phyloP scores from a whole-genome alignment of 2,888 invertebrate genomes.

The Melinopterus prodromus region DNA sequence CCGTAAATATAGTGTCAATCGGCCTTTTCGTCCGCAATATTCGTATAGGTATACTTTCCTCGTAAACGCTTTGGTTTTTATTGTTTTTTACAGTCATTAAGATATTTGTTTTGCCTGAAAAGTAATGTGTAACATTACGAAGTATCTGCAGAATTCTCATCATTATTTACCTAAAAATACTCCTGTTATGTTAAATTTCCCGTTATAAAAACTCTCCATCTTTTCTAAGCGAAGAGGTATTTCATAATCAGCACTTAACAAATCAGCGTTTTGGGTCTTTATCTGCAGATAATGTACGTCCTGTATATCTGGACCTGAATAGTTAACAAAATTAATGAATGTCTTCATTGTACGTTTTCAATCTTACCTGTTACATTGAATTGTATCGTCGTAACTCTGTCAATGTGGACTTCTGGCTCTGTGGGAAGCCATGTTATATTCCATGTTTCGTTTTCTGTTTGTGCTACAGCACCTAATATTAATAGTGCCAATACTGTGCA shows the following conservation, averaged over 20 bases:
- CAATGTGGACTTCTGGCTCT: slow-evolving; percentile 50
- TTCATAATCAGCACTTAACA: slow-evolving; percentile 39
- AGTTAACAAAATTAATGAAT: not conserved
- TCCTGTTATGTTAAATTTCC: slow-evolving; percentile 54
- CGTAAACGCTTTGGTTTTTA: slow-evolving; percentile 8
- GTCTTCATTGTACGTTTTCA: not conserved
- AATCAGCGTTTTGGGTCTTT: slow-evolving; percentile 38
- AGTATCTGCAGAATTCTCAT: not conserved
- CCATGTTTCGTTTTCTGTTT: slow-evolving; percentile 49
- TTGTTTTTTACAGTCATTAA: slow-evolving; percentile 42
- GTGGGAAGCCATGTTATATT: slow-evolving; percentile 49
- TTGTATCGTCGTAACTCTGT: slow-evolving; percentile 47
- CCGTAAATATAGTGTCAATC: slow-evolving; percentile 78
- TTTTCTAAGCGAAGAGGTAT: slow-evolving; percentile 38
- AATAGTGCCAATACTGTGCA: slow-evolving; percentile 50
- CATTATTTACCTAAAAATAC: slow-evolving; percentile 55
- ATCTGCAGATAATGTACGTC: slow-evolving; percentile 36
- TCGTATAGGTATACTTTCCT: slow-evolving; percentile 46
- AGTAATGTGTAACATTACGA: slow-evolving; percentile 5
- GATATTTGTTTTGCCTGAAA: slow-evolving; percentile 52
- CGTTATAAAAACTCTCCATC: slow-evolving; percentile 37
- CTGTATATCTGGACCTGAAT: slow-evolving; percentile 31
- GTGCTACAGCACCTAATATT: slow-evolving; percentile 49
- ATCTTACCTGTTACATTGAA: slow-evolving; percentile 47
- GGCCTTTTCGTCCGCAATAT: slow-evolving; percentile 61